Conservation (phyloP, 2,888 invertebrate species). For the Ichneumon xanthorius region DNA sequence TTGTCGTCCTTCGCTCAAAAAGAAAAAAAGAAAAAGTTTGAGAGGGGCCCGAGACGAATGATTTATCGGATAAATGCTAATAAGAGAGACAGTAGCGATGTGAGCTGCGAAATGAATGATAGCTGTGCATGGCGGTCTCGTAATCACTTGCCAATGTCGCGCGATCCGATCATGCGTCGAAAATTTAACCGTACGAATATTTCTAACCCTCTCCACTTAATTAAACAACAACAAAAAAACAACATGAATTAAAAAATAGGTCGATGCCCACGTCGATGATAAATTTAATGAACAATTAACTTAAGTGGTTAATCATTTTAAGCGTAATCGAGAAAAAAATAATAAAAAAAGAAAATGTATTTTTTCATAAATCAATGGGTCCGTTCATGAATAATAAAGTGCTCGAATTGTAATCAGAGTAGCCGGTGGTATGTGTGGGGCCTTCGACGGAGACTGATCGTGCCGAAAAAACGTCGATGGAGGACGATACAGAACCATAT, state of each 20-base stretch:
- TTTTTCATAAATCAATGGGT: slow-evolving; percentile 78
- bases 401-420: slow-evolving; percentile 27
- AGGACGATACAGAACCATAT: background rate
- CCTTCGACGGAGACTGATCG: background rate
- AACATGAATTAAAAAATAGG: slow-evolving; percentile 32
- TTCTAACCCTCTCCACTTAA: slow-evolving; percentile 38
- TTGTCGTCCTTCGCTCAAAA: slow-evolving; percentile 63
- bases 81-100: background rate
- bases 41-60: slow-evolving; percentile 8
- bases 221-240: slow-evolving; percentile 6
- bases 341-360: slow-evolving; percentile 75
- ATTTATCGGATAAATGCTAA: slow-evolving; percentile 40
- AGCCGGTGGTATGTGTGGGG: slow-evolving; percentile 34
- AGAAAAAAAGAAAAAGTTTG: slow-evolving; percentile 14
- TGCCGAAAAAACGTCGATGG: background rate
- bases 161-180: slow-evolving; percentile 27
- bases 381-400: slow-evolving; percentile 71
- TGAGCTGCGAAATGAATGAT: slow-evolving; percentile 25
- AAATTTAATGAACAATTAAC: slow-evolving; percentile 59
- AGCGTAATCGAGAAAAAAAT: slow-evolving; percentile 70
- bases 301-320: slow-evolving; percentile 51
- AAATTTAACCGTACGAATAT: slow-evolving; percentile 33
- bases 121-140: slow-evolving; percentile 22
- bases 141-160: slow-evolving; percentile 49
- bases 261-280: slow-evolving; percentile 55